A percentile compares a stretch with the other conserved stretches of the same genome.
Evolutionary conservation across 2,888 invertebrate species (phyloP).

Genomic region (Apocheima hispidaria): DNA sequence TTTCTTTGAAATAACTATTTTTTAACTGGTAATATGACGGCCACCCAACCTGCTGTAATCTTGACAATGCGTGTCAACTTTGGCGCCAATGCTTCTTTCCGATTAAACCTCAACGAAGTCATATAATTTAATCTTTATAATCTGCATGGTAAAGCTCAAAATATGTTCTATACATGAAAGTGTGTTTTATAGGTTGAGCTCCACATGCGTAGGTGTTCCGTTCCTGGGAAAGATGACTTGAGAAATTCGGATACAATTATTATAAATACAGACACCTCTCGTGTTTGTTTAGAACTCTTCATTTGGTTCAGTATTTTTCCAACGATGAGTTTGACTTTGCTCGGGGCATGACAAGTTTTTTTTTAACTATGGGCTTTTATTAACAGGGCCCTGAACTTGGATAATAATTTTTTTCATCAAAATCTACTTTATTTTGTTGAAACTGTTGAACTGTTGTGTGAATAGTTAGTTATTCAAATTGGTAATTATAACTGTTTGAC

Average conservation of each 20-base stretch:
- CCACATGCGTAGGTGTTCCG: slow-evolving; percentile 78
- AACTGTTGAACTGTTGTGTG: too few relatives aligned
- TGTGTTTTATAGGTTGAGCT: slow-evolving; percentile 30
- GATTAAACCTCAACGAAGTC: slow-evolving; percentile 29
- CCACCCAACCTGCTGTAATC: slow-evolving; percentile 79
- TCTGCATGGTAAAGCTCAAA: slow-evolving; percentile 46
- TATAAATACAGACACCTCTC: slow-evolving; percentile 77
- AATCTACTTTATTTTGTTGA: too few relatives aligned
- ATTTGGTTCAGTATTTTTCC: slow-evolving; percentile 75
- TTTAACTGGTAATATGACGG: slow-evolving; percentile 60
- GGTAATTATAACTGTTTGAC: too few relatives aligned
- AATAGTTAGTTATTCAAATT: too few relatives aligned
- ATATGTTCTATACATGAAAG: slow-evolving; percentile 28
- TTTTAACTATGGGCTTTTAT: too few relatives aligned
- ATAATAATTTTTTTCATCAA: too few relatives aligned
- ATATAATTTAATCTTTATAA: background rate
- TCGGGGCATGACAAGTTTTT: background rate
- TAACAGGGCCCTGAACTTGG: background rate
- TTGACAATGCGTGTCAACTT: slow-evolving; percentile 78
- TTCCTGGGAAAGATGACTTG: slow-evolving; percentile 81
- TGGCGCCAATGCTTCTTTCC: slow-evolving; percentile 69
- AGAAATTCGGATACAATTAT: slow-evolving; percentile 73
- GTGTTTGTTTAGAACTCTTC: slow-evolving; percentile 83
- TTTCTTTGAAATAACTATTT: too few relatives aligned
- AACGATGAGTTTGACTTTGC: slow-evolving; percentile 56